phyloP scores from a whole-genome alignment of 2,888 invertebrate species.

The Cerceris ruficornis region DNA sequence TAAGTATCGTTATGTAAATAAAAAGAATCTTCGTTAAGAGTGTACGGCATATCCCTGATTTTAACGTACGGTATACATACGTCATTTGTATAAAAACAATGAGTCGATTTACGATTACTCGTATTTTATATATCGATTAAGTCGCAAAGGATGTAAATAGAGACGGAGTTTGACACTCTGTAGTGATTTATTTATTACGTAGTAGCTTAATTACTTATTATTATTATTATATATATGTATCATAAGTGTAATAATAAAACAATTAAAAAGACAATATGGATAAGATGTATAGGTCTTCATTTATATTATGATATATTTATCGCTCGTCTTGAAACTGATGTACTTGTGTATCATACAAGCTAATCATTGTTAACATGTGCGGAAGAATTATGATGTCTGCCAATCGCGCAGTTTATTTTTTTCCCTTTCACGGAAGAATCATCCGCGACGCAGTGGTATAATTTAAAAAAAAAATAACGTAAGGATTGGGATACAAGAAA shows the following conservation, averaged over 20 bases:
- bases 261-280: conserved; percentile 50
- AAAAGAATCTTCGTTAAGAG: conserved; percentile 3
- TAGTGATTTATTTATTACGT: conserved; percentile 61
- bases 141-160: conserved; percentile 59
- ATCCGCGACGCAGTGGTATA: conserved; percentile 11
- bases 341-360: conserved; percentile 31
- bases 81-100: conserved; percentile 10
- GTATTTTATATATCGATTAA: not conserved
- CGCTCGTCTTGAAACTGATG: conserved; percentile 21
- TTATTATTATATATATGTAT: conserved; percentile 14
- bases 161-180: conserved; percentile 55
- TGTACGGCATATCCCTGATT: not conserved
- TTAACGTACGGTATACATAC: not conserved
- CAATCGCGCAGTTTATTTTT: not conserved
- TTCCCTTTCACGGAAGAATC: conserved; percentile 19
- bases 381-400: conserved; percentile 20
- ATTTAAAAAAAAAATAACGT: conserved; percentile 45
- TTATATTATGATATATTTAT: conserved; percentile 28
- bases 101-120: not conserved
- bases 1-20: conserved; percentile 3
- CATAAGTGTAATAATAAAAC: conserved; percentile 57
- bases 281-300: conserved; percentile 37
- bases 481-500: conserved; percentile 61
- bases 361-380: conserved; percentile 34
- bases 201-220: conserved; percentile 51